Percentiles rank a stretch among this genome's conserved stretches.
Conservation (phyloP, 2,888 invertebrate species). For the Tholera decimalis region DNA sequence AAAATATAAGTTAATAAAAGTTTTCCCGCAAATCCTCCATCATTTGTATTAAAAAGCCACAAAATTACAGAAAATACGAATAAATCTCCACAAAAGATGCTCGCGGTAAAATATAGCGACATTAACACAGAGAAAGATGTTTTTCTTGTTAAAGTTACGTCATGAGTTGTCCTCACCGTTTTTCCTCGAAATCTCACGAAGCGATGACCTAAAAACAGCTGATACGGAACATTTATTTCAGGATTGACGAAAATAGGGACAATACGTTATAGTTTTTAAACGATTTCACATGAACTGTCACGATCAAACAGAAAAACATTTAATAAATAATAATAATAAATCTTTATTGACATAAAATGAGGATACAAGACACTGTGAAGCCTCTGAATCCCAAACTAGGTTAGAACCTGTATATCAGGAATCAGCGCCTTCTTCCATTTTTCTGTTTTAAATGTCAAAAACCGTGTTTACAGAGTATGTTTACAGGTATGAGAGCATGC, state of each 20-base stretch:
- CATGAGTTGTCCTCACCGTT: constrained; percentile 28
- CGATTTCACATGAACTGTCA: constrained; percentile 35
- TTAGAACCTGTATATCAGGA: too few species aligned
- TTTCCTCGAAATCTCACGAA: constrained; percentile 54
- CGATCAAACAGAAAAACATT: constrained; percentile 16
- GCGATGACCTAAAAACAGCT: constrained; percentile 59
- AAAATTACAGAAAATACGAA: constrained; percentile 29
- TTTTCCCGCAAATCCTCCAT: constrained; percentile 13
- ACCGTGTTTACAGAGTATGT: too few species aligned
- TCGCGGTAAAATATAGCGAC: constrained; percentile 27
- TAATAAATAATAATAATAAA: too few species aligned
- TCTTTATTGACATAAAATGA: too few species aligned
- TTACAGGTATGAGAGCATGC: too few species aligned
- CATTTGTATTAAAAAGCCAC: constrained; percentile 8
- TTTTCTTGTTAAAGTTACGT: constrained; percentile 52
- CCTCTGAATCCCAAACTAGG: too few species aligned
- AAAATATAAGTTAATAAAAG: constrained; percentile 7
- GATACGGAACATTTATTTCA: constrained; percentile 47
- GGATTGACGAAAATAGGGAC: constrained; percentile 38
- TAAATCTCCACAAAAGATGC: constrained; percentile 43
- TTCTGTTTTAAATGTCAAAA: too few species aligned
- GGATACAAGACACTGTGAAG: too few species aligned
- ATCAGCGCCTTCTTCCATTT: too few species aligned
- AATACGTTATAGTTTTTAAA: constrained; percentile 26
- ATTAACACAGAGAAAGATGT: constrained; percentile 22